Evolutionary conservation across 2,888 invertebrate genomes (phyloP).

Genomic region (Tolmerus cingulatus): DNA sequence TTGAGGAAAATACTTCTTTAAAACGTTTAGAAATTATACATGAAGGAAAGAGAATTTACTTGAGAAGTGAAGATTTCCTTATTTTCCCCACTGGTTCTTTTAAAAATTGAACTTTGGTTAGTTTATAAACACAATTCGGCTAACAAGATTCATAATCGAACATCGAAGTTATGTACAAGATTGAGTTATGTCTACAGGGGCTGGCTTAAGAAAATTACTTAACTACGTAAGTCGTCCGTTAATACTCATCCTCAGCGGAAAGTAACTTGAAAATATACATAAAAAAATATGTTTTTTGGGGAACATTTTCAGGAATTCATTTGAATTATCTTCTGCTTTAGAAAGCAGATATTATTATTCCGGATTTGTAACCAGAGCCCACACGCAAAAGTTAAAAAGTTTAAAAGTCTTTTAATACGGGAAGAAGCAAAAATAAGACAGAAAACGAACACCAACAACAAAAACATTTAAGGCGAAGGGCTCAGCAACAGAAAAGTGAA

Average conservation of each 20-base stretch:
- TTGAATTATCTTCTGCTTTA: not conserved
- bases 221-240: not conserved
- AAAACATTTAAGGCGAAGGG: not conserved
- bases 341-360: not conserved
- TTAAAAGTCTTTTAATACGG: not conserved
- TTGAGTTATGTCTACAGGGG: not conserved
- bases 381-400: not conserved
- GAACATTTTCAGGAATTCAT: not conserved
- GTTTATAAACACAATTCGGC: too few species aligned
- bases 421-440: not conserved
- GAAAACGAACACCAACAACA: not conserved
- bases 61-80: not conserved
- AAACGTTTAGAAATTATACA: not conserved
- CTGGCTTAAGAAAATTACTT: not conserved
- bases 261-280: not conserved
- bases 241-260: not conserved
- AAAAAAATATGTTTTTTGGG: not conserved
- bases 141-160: not conserved
- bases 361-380: not conserved
- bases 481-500: not conserved
- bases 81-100: not conserved
- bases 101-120: not conserved
- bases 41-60: not conserved
- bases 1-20: not conserved
- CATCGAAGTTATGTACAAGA: not conserved